phyloP scores from a whole-genome alignment of 2,888 invertebrate species.

The Bibio marci region DNA sequence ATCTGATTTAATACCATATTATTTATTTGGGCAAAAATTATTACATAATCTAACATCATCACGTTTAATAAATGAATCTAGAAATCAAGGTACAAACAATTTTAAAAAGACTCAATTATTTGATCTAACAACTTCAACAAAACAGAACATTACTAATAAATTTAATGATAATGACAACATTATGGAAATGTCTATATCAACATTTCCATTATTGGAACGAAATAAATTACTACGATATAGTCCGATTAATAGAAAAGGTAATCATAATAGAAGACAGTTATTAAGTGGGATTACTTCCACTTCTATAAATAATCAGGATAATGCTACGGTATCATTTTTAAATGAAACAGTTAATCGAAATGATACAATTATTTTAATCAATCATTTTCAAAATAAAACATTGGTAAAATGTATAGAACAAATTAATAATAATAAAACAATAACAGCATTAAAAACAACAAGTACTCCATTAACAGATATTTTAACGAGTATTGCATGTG shows the following conservation, averaged over 20 bases:
- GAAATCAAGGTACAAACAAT: slow-evolving; percentile 21
- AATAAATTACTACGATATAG: slow-evolving; percentile 11
- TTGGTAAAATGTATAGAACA: too few species aligned
- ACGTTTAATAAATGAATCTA: slow-evolving; percentile 13
- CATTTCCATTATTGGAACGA: slow-evolving; percentile 19
- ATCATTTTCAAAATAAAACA: too few species aligned
- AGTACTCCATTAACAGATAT: too few species aligned
- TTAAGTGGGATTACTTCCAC: slow-evolving; percentile 11
- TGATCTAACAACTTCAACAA: not conserved
- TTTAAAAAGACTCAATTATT: slow-evolving; percentile 22
- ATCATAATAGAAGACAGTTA: slow-evolving; percentile 16
- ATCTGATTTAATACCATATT: slow-evolving; percentile 46
- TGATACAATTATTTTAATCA: too few species aligned
- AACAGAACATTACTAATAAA: slow-evolving; percentile 27
- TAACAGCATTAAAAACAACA: too few species aligned
- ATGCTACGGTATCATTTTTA: too few species aligned
- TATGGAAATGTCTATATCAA: slow-evolving; percentile 42
- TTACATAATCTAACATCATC: slow-evolving; percentile 27
- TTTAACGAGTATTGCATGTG: too few species aligned
- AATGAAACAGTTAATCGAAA: too few species aligned
- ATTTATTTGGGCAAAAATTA: slow-evolving; percentile 51
- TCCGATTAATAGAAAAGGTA: slow-evolving; percentile 10
- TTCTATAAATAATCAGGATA: slow-evolving; percentile 2
- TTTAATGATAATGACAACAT: slow-evolving; percentile 34
- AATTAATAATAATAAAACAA: too few species aligned